Percentiles rank a stretch among this genome's conserved stretches.
These are phyloP conservation scores for Cairina moschata DNA, from an alignment of 2,113 vertebrate genomes.

Conservation along the genomic window DNA sequence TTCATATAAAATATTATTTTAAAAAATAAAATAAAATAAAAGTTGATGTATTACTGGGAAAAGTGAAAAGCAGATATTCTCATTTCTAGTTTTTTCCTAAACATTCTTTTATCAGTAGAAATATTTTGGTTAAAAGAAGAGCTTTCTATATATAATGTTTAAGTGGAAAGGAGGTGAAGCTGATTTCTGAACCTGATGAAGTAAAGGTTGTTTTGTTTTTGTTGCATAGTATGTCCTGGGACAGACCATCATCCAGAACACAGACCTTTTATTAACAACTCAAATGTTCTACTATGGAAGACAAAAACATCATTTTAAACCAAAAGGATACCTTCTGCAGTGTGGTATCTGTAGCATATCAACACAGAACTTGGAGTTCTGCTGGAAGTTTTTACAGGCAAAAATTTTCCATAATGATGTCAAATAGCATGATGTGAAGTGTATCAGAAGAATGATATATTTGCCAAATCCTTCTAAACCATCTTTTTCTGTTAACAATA, in stretches of 20 bases:
- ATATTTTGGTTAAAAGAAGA: not conserved
- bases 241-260: not conserved
- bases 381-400: not conserved
- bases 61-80: not conserved
- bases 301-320: not conserved
- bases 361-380: not conserved
- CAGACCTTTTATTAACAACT: not conserved
- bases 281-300: not conserved
- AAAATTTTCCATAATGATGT: not conserved
- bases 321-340: not conserved
- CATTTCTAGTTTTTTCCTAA: not conserved
- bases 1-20: not conserved
- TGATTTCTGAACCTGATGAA: not conserved
- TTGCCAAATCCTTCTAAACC: not conserved
- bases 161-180: not conserved
- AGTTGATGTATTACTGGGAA: not conserved
- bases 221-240: not conserved
- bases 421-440: not conserved
- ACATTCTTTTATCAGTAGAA: not conserved
- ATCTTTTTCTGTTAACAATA: not conserved
- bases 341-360: not conserved
- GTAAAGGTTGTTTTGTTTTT: not conserved
- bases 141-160: not conserved
- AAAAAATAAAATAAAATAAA: not conserved
- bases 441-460: not conserved